Evolutionary conservation across 2,888 invertebrate genomes (phyloP), one percentile per base, ranked within the genome.

Genomic region (Drosophila longiperda): DNA sequence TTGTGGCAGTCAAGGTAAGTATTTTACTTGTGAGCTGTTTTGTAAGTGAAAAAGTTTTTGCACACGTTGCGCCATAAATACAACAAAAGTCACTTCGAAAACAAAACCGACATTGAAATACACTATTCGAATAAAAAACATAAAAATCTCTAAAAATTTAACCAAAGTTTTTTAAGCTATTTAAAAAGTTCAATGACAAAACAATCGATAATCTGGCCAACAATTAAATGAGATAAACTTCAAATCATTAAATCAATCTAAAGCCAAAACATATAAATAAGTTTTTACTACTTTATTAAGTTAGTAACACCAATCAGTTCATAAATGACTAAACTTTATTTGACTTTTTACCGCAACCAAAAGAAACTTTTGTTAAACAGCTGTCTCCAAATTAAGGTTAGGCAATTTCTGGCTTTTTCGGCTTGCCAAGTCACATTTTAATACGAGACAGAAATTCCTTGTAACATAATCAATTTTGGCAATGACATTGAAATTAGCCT

Each of bases 11-110:
- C 90, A 90, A 87, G 89, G 83, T 72, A 68, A 72, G 55, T 82
- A 82, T 87, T 82, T 88, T 73, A 72, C 81, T 82, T 85, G 77
- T 58, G 74, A 75, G 71, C 80, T 80, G 88, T 78, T 77, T 23
- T 73, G 79, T 80, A 88, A 87, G 87, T 88, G 82, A 75, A 88
- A 88, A 87, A 87, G 61, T 90, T 90, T 78, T 57, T 61, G 86
- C 78, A 78, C 78, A 83, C 75, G 83, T 74, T 81, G 70, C 60
- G 68, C 66, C 78, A 78, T 83, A 81, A 84, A 83, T 78, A 55
- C 70, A 57, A 55, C 52, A 58, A 42, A 59, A 50, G 23, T 40
- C 61, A 49, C 50, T 57, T 20, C 42, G 42, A 26, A 49, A 59
- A 48, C 54, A 65, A 53, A 57, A 66, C 36, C 66, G 75, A 73